Base-by-base conservation (phyloP, 35 echinoderm and acorn worm species). In the Amphiura filiformis region DNA sequence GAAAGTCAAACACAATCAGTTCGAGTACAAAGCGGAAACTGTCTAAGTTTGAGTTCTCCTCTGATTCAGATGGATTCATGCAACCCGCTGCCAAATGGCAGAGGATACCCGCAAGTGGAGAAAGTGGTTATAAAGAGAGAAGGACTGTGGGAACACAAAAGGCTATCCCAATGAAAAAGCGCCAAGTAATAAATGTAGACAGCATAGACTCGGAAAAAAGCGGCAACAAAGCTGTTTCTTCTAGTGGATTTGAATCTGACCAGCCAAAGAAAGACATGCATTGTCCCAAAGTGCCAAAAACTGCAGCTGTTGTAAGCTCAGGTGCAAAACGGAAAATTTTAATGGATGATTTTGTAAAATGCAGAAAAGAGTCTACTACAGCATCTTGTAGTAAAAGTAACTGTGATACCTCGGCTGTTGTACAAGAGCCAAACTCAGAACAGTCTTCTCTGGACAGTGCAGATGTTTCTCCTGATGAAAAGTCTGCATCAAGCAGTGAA, bases 1-100 rank as follows among this genome's bases (percentile, higher is more conserved):
- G 61, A 18, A 76, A 80, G n/a, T 13, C n/a, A 37, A 76, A 31
- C 83, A 33, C 35, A 17, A 85, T 80, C n/a, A 36, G 78, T 80
- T 12, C 38, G n/a, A 40, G 38, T 32, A 40, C 83, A 1, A 31
- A 61, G 57, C 52, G 56, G 32, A 57, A 85, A 37, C 23, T 64
- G 1, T 32, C 49, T n/a, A 44, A 56, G 52, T 17, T 56, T 15
- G 81, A 83, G 15, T 34, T 56, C 3, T 34, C 42, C 42, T 83
- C 56, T 34, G 35, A 39, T 4, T 30, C 0, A 14, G 83, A 85
- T 14, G 61, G 36, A 18, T 76, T 75, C 15, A 65, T 76, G 52
- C 37, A 15, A 39, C 32, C 32, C 33, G n/a, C n/a, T n/a, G 35
- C 83, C 34, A 85, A 28, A 37, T 33, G 0, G 65, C 83, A n/a